These are phyloP conservation scores for Hemaris fuciformis DNA, from an alignment of 2,888 invertebrate genomes.

Conservation along the genomic window DNA sequence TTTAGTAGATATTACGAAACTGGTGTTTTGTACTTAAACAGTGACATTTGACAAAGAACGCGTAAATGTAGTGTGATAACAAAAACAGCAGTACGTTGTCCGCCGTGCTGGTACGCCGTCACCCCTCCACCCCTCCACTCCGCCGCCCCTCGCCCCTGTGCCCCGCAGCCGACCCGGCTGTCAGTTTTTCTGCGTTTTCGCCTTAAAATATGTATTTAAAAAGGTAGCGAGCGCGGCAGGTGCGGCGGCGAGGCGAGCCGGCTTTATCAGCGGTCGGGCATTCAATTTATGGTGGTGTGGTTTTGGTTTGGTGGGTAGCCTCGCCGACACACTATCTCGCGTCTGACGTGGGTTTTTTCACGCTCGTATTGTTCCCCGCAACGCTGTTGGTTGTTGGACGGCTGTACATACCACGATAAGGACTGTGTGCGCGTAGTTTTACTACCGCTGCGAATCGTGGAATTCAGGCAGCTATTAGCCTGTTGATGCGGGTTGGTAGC, in stretches of 20 bases:
- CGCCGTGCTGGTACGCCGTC: not conserved
- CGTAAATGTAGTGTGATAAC: not conserved
- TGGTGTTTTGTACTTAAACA: not conserved
- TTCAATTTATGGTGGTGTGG: slow-evolving; percentile 34
- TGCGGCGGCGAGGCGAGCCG: slow-evolving; percentile 47
- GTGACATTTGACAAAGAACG: slow-evolving; percentile 1
- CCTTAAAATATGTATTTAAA: slow-evolving; percentile 64
- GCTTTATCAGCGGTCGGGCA: slow-evolving; percentile 56
- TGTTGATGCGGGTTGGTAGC: no score
- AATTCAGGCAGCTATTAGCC: no score
- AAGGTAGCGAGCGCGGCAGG: slow-evolving; percentile 54
- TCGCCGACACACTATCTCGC: not conserved
- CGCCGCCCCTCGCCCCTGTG: not conserved
- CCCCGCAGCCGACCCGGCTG: slow-evolving; percentile 25
- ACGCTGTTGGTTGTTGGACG: not conserved
- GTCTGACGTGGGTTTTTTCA: not conserved
- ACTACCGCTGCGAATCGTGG: no score
- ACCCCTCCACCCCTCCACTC: not conserved
- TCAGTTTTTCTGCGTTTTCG: slow-evolving; percentile 63
- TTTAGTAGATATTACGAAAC: no score
- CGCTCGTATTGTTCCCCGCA: not conserved
- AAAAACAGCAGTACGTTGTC: slow-evolving; percentile 1
- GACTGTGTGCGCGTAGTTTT: no score
- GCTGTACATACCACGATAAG: no score
- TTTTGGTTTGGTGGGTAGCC: slow-evolving; percentile 1